Conservation (phyloP, 2,797 vertebrate species). For the Hydrophis major region DNA sequence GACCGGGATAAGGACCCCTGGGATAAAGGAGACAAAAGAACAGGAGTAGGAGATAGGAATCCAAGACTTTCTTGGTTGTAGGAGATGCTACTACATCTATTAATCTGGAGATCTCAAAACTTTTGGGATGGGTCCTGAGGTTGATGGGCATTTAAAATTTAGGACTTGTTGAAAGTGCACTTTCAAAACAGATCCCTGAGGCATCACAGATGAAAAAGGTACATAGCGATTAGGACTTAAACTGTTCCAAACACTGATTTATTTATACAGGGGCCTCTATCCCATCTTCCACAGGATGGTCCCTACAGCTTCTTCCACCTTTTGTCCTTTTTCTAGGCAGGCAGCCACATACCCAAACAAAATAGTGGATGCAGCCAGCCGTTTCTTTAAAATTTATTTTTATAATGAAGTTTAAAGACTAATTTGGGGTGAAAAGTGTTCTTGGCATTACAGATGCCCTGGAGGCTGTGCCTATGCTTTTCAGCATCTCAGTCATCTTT, state of each 20-base stretch:
- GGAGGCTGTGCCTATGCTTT: neutral
- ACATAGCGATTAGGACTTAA: neutral
- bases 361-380: neutral
- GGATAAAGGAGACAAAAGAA: neutral
- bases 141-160: neutral
- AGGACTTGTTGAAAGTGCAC: neutral
- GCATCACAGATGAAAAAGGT: neutral
- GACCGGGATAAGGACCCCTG: neutral
- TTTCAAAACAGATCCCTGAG: neutral
- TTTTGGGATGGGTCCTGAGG: neutral
- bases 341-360: neutral
- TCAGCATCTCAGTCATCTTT: neutral
- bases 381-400: neutral
- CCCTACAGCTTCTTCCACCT: neutral
- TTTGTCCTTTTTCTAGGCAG: neutral
- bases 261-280: neutral
- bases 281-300: neutral
- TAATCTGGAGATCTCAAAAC: neutral
- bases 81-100: neutral
- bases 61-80: neutral
- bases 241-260: neutral
- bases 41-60: neutral
- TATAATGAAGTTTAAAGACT: neutral
- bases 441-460: neutral
- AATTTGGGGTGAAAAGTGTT: neutral